phyloP scores from a whole-genome alignment of 1,140 invertebrate genomes.

The Saccostrea glomerata region DNA sequence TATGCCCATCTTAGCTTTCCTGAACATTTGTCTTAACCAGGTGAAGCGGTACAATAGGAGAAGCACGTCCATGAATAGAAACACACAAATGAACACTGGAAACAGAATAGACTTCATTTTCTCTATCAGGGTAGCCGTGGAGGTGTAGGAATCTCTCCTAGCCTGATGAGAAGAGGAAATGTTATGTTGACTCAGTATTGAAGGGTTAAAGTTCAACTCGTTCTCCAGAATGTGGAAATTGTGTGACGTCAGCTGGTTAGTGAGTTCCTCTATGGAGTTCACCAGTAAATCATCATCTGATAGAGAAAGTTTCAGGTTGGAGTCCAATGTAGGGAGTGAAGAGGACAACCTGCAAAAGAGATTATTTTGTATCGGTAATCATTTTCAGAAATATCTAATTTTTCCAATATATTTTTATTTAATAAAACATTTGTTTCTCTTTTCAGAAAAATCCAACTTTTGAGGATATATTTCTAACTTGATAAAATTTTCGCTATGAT shows the following conservation, averaged over 20 bases:
- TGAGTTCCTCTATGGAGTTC: neutral
- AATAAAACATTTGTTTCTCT: too few species aligned
- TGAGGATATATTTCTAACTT: too few species aligned
- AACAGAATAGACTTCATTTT: slow-evolving; percentile 57
- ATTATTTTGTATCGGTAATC: too few species aligned
- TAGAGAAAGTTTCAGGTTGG: neutral
- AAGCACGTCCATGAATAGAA: slow-evolving; percentile 67
- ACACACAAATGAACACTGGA: slow-evolving; percentile 67
- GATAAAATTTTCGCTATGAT: too few species aligned
- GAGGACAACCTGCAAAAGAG: neutral
- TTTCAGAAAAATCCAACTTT: too few species aligned
- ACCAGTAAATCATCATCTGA: neutral
- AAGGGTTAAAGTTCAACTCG: neutral
- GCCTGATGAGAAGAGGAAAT: neutral
- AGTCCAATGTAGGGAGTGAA: neutral
- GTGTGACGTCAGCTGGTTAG: neutral
- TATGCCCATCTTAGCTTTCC: slow-evolving; percentile 60
- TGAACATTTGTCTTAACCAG: slow-evolving; percentile 65
- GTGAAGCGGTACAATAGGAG: slow-evolving; percentile 68
- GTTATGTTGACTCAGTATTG: neutral
- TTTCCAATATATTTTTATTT: too few species aligned
- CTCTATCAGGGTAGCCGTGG: slow-evolving; percentile 45
- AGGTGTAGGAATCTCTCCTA: neutral
- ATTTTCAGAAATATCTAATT: too few species aligned
- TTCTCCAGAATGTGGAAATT: slow-evolving; percentile 18